A percentile compares a stretch with the other conserved stretches of the same genome.
phyloP scores from a whole-genome alignment of 2,888 invertebrate species.

The Steromphala cineraria region DNA sequence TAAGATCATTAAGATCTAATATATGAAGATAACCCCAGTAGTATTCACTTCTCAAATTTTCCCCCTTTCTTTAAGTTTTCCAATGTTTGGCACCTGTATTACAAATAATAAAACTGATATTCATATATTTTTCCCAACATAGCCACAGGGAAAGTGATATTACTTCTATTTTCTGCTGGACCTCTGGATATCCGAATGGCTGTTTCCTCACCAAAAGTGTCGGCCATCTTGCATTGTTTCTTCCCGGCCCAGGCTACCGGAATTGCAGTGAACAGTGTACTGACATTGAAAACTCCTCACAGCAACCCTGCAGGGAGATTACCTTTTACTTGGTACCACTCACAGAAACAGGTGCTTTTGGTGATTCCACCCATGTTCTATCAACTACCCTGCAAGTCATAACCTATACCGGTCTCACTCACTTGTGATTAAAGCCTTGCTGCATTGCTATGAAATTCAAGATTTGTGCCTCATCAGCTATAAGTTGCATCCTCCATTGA shows the following conservation, averaged over 20 bases:
- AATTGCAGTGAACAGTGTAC: slow-evolving; percentile 53
- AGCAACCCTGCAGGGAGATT: slow-evolving; percentile 66
- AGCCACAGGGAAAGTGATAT: slow-evolving; percentile 45
- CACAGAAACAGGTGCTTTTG: slow-evolving; percentile 35
- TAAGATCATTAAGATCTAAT: too few species aligned
- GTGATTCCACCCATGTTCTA: too few species aligned
- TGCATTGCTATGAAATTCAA: too few species aligned
- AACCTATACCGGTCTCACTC: too few species aligned
- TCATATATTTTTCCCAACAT: not conserved
- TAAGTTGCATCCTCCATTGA: too few species aligned
- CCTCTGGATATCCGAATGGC: slow-evolving; percentile 55
- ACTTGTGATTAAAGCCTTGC: too few species aligned
- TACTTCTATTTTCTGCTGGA: slow-evolving; percentile 56
- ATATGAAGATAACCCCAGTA: too few species aligned
- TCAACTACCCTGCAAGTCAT: too few species aligned
- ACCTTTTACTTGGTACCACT: slow-evolving; percentile 66
- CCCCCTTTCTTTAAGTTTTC: not conserved
- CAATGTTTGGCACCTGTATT: not conserved
- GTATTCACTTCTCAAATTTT: too few species aligned
- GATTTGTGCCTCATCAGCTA: too few species aligned
- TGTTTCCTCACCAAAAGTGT: slow-evolving; percentile 31
- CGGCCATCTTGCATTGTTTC: slow-evolving; percentile 62
- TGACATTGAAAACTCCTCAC: slow-evolving; percentile 43
- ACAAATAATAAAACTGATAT: too few species aligned
- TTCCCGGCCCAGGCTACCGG: slow-evolving; percentile 71